phyloP scores from a whole-genome alignment of 2,797 vertebrate genomes.

The Amphiprion clarkii region DNA sequence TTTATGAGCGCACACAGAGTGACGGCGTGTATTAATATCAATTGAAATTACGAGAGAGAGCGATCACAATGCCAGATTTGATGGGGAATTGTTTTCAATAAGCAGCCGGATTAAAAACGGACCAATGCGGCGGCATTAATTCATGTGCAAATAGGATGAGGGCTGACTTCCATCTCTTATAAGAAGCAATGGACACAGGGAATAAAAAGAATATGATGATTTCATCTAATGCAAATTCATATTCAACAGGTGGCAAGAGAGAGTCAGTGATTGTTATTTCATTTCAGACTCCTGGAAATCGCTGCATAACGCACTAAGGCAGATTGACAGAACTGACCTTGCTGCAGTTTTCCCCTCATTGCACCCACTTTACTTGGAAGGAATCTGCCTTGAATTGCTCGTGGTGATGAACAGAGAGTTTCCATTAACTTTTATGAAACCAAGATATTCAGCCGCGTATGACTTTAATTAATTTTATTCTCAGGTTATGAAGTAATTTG shows the following conservation, averaged over 20 bases:
- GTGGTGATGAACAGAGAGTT: constrained; percentile 74
- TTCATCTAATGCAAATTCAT: constrained; percentile 22
- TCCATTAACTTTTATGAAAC: constrained; percentile 81
- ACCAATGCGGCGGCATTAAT: constrained; percentile 36
- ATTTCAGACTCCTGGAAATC: constrained; percentile 11
- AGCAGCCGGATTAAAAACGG: constrained; percentile 45
- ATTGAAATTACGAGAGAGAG: constrained; percentile 34
- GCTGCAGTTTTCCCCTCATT: constrained; percentile 15
- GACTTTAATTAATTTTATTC: constrained; percentile 82
- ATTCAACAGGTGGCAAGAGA: constrained; percentile 13
- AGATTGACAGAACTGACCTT: constrained; percentile 21
- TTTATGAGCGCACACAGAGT: constrained; percentile 20
- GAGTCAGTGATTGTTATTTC: not conserved
- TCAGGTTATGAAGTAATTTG: constrained; percentile 81
- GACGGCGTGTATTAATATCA: constrained; percentile 31
- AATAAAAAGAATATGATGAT: not conserved
- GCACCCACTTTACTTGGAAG: constrained; percentile 27
- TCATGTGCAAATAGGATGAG: constrained; percentile 18
- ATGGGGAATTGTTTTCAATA: constrained; percentile 58
- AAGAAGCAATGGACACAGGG: not conserved
- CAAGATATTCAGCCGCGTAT: constrained; percentile 68
- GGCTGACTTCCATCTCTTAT: not conserved
- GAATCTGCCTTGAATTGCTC: constrained; percentile 41
- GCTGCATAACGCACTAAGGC: not conserved
- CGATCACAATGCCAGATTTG: constrained; percentile 45